Evolutionary conservation across 2,113 vertebrate genomes (phyloP).

Genomic region (Anarhynchus alexandrinus): DNA sequence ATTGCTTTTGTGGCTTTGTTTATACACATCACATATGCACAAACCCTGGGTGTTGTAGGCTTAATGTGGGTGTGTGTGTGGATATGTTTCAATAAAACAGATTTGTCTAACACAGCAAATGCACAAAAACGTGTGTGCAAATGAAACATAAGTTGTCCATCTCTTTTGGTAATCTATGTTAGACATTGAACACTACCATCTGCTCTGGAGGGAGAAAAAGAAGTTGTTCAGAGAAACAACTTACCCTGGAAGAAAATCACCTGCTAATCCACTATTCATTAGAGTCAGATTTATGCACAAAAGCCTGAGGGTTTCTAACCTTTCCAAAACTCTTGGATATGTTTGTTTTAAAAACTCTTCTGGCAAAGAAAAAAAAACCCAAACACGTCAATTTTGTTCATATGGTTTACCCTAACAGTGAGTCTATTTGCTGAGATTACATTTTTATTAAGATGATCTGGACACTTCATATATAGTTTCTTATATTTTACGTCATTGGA

Average conservation of each 20-base stretch:
- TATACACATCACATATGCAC: background rate
- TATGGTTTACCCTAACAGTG: background rate
- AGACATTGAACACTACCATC: conserved; percentile 5
- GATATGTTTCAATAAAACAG: background rate
- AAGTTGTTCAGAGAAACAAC: background rate
- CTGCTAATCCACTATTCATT: background rate
- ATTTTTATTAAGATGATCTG: background rate
- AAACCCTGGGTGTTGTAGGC: background rate
- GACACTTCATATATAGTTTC: background rate
- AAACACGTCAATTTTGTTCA: background rate
- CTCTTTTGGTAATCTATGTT: background rate
- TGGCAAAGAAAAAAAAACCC: background rate
- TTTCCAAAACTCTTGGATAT: background rate
- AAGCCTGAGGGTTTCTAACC: background rate
- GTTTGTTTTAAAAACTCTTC: background rate
- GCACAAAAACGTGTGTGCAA: background rate
- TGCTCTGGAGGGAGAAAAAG: conserved; percentile 8
- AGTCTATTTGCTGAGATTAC: background rate
- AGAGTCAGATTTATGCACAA: background rate
- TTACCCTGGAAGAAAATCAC: conserved; percentile 12
- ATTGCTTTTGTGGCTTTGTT: background rate
- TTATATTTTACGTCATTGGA: background rate
- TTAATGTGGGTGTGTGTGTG: background rate
- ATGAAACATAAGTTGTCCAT: background rate
- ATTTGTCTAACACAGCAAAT: background rate